A percentile compares a stretch with the other conserved stretches of the same genome.
phyloP scores from a whole-genome alignment of 2,888 invertebrate genomes.

The Mechanitis mazaeus region DNA sequence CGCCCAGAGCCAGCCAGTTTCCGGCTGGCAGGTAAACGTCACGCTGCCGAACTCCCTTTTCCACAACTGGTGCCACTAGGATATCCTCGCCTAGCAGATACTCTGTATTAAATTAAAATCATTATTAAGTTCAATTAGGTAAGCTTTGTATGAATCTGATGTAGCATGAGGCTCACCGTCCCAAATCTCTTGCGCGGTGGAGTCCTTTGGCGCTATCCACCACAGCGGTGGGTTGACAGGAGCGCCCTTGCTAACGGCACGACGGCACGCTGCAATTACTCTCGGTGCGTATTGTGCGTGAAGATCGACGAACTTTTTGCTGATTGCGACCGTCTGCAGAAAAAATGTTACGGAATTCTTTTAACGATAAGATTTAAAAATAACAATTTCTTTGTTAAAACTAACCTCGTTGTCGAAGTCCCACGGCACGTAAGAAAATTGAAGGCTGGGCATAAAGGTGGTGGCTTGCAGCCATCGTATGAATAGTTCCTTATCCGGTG shows the following conservation, averaged over 20 bases:
- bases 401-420: conserved; percentile 79
- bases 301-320: conserved; percentile 78
- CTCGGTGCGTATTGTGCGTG: conserved; percentile 79
- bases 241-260: conserved; percentile 76
- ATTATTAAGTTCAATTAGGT: too few relatives aligned
- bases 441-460: conserved; percentile 86
- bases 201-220: conserved; percentile 87
- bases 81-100: conserved; percentile 83
- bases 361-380: too few relatives aligned
- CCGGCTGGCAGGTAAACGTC: conserved; percentile 84
- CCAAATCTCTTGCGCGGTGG: conserved; percentile 73
- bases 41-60: conserved; percentile 75
- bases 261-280: conserved; percentile 79
- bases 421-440: conserved; percentile 90
- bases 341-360: background rate
- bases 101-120: conserved; percentile 62
- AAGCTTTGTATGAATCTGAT: too few relatives aligned
- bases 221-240: conserved; percentile 91
- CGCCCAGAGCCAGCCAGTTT: conserved; percentile 77
- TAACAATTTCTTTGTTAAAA: too few relatives aligned
- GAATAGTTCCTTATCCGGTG: conserved; percentile 79
- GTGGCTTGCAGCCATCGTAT: conserved; percentile 88
- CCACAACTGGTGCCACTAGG: conserved; percentile 83
- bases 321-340: conserved; percentile 77
- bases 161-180: conserved; percentile 63